Evolutionary conservation across 2,888 invertebrate species (phyloP).

Genomic region (Campaea margaritaria): DNA sequence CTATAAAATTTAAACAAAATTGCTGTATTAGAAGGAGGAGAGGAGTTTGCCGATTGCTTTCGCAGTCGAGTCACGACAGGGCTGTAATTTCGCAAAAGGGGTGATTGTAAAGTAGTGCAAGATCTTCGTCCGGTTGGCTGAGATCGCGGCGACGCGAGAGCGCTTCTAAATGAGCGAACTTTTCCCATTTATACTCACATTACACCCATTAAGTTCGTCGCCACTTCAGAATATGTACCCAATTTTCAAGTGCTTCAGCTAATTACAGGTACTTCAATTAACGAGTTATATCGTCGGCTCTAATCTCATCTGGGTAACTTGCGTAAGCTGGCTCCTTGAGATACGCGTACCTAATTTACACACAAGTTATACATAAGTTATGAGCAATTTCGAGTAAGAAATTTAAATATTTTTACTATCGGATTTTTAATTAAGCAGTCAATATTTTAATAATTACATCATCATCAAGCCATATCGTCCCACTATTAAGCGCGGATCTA

Average conservation of each 20-base stretch:
- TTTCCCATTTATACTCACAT: slow-evolving; percentile 80
- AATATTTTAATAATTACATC: too few relatives aligned
- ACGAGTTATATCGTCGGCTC: slow-evolving; percentile 65
- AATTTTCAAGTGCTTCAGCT: slow-evolving; percentile 65
- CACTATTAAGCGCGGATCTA: too few relatives aligned
- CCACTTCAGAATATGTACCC: slow-evolving; percentile 68
- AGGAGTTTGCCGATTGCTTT: slow-evolving; percentile 45
- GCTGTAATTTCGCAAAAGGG: slow-evolving; percentile 74
- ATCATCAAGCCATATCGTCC: too few relatives aligned
- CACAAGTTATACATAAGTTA: too few relatives aligned
- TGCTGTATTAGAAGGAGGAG: slow-evolving; percentile 51
- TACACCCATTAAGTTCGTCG: slow-evolving; percentile 78
- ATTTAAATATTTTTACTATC: too few relatives aligned
- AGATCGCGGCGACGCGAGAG: slow-evolving; percentile 59
- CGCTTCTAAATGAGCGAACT: slow-evolving; percentile 76
- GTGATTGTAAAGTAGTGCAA: slow-evolving; percentile 71
- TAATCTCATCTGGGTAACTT: slow-evolving; percentile 62
- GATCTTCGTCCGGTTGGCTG: slow-evolving; percentile 59
- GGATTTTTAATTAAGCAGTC: too few relatives aligned
- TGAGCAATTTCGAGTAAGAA: too few relatives aligned
- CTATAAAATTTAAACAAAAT: slow-evolving; percentile 59
- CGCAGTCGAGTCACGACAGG: slow-evolving; percentile 67
- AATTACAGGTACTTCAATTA: slow-evolving; percentile 76
- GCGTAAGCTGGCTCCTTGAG: slow-evolving; percentile 48
- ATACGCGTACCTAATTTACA: background rate